Evolutionary conservation across 2,888 invertebrate genomes (phyloP).

Genomic region (Erpobdella octoculata): DNA sequence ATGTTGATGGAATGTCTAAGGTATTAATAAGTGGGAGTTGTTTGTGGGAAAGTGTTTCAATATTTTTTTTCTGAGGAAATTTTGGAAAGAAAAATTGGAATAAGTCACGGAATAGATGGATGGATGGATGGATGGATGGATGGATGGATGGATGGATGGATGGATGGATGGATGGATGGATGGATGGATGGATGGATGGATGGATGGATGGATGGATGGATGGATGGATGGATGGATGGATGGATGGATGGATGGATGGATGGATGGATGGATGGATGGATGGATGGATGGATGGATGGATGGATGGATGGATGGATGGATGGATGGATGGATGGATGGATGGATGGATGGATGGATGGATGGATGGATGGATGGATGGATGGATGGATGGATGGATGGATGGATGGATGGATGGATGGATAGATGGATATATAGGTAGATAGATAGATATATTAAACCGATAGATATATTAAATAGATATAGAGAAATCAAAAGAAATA

Average conservation of each 20-base stretch:
- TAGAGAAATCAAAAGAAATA: constrained; percentile 6
- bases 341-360: constrained; percentile 13
- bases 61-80: too few species aligned
- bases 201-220: constrained; percentile 11
- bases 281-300: constrained; percentile 8
- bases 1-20: too few species aligned
- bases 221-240: not conserved
- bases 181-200: not conserved
- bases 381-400: not conserved
- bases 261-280: not conserved
- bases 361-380: constrained; percentile 12
- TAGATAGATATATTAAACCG: not conserved
- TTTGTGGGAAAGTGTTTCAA: too few species aligned
- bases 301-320: not conserved
- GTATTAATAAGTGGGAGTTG: too few species aligned
- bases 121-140: not conserved
- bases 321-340: not conserved
- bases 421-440: not conserved
- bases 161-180: not conserved
- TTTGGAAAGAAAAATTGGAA: too few species aligned
- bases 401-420: constrained; percentile 16
- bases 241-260: constrained; percentile 2
- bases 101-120: not conserved
- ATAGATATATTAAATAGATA: not conserved
- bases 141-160: constrained; percentile 5